Conservation (phyloP, 2,888 invertebrate genomes). For the Tetranychus piercei region DNA sequence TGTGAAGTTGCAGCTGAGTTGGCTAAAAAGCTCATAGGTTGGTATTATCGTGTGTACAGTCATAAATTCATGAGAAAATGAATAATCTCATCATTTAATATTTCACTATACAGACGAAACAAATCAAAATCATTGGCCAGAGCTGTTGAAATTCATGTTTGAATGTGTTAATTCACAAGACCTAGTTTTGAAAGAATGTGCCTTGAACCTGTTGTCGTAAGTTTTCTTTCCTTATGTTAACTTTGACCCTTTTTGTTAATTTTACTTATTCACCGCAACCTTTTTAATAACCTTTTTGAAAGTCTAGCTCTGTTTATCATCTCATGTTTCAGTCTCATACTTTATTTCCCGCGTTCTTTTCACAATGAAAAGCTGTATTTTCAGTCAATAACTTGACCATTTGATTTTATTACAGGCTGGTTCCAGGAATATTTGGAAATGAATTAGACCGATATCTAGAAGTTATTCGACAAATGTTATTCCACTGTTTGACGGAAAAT, state of each 20-base stretch:
- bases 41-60: background rate
- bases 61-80: background rate
- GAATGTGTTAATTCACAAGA: conserved; percentile 72
- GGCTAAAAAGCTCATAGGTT: conserved; percentile 62
- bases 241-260: background rate
- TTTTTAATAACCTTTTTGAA: no score
- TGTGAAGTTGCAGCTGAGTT: conserved; percentile 93
- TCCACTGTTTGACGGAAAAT: conserved; percentile 56
- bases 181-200: conserved; percentile 69
- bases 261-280: background rate
- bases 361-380: background rate
- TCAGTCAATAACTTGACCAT: background rate
- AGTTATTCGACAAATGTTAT: conserved; percentile 83
- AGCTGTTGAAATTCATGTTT: conserved; percentile 77
- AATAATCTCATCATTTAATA: background rate
- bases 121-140: conserved; percentile 89
- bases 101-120: conserved; percentile 51
- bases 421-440: conserved; percentile 91
- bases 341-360: background rate
- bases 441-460: conserved; percentile 75
- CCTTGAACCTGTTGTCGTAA: conserved; percentile 81
- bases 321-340: background rate
- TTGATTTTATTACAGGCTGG: conserved; percentile 43
- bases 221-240: conserved; percentile 28
- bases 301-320: background rate